A percentile compares a stretch with the other conserved stretches of the same genome.
phyloP scores from a whole-genome alignment of 1,140 invertebrate genomes.

The Drosophila punjabiensis region DNA sequence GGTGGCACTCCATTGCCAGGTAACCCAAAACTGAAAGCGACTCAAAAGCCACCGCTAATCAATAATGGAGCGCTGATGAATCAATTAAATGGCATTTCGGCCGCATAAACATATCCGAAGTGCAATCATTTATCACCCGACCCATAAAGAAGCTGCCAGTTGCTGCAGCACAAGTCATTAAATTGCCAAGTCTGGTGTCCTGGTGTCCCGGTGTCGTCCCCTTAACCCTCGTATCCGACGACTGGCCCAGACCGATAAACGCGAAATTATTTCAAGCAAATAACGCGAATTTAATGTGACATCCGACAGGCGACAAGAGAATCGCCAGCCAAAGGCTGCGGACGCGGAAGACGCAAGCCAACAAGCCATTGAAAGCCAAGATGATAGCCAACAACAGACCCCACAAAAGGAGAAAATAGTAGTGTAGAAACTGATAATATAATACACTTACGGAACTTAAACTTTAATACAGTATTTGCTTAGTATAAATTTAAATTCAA shows the following conservation, averaged over 20 bases:
- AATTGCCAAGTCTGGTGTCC: constrained; percentile 21
- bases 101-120: constrained; percentile 24
- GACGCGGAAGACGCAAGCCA: constrained; percentile 9
- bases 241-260: constrained; percentile 54
- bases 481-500: neutral
- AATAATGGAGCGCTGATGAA: constrained; percentile 68
- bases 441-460: constrained; percentile 15
- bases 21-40: constrained; percentile 45
- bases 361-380: constrained; percentile 60
- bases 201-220: neutral
- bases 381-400: constrained; percentile 14
- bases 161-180: constrained; percentile 57
- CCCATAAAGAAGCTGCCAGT: constrained; percentile 45
- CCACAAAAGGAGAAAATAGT: constrained; percentile 5
- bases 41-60: constrained; percentile 28
- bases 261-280: constrained; percentile 79
- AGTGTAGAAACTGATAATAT: neutral
- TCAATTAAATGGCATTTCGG: constrained; percentile 75
- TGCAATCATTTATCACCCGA: constrained; percentile 57
- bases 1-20: constrained; percentile 26
- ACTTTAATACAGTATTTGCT: neutral
- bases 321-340: constrained; percentile 13
- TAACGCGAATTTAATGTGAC: constrained; percentile 80
- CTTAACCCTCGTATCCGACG: constrained; percentile 25
- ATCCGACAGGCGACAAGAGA: constrained; percentile 72